Evolutionary conservation across 2,888 invertebrate genomes (phyloP).

Genomic region (Meteorus cinctellus): DNA sequence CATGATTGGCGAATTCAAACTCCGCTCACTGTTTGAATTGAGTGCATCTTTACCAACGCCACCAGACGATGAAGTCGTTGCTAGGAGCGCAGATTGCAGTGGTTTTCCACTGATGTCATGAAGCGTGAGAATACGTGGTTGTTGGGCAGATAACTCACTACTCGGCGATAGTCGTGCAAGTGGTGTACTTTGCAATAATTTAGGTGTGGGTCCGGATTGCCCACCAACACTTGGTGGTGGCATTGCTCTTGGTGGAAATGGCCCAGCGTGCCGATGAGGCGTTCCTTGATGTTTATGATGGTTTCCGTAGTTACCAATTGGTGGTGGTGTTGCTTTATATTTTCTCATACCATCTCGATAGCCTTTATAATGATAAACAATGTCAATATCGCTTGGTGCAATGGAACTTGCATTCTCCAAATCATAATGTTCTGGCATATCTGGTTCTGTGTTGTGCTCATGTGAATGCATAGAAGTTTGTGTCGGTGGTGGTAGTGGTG

Average conservation of each 20-base stretch:
- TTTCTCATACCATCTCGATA: slow-evolving; percentile 92
- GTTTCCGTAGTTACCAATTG: slow-evolving; percentile 84
- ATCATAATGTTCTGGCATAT: slow-evolving; percentile 95
- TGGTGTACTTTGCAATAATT: slow-evolving; percentile 92
- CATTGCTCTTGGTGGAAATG: slow-evolving; percentile 82
- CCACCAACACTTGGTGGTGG: slow-evolving; percentile 81
- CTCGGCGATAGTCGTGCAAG: slow-evolving; percentile 92
- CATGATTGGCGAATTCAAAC: slow-evolving; percentile 94
- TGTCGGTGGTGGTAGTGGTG: slow-evolving; percentile 83
- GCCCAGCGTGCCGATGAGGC: slow-evolving; percentile 79
- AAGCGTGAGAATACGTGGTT: slow-evolving; percentile 92
- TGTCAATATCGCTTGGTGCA: slow-evolving; percentile 97
- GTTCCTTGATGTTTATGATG: slow-evolving; percentile 81
- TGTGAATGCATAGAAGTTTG: slow-evolving; percentile 82
- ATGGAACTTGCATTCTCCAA: slow-evolving; percentile 98
- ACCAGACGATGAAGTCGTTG: slow-evolving; percentile 91
- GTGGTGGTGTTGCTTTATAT: slow-evolving; percentile 91
- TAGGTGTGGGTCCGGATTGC: slow-evolving; percentile 79
- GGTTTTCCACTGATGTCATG: slow-evolving; percentile 96
- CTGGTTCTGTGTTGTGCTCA: slow-evolving; percentile 82
- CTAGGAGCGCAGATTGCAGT: slow-evolving; percentile 89
- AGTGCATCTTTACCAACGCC: slow-evolving; percentile 91
- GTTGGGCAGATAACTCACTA: slow-evolving; percentile 92
- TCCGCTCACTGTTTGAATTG: slow-evolving; percentile 93
- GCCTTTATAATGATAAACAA: slow-evolving; percentile 96